phyloP scores from a whole-genome alignment of 2,888 invertebrate genomes.

The Mantis religiosa region DNA sequence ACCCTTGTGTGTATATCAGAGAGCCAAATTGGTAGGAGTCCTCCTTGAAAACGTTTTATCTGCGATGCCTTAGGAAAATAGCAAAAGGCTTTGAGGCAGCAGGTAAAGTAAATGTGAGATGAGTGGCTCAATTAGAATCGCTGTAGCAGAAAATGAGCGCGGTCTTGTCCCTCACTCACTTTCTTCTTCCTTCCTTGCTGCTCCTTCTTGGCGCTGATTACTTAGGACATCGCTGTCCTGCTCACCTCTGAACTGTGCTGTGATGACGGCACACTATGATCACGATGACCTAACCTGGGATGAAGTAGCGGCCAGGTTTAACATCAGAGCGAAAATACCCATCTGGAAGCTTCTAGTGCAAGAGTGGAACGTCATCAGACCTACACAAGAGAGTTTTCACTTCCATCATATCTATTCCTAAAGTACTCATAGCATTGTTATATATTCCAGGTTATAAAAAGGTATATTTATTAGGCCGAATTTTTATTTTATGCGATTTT shows the following conservation, averaged over 20 bases:
- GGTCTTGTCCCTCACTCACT: constrained; percentile 6
- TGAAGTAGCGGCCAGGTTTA: background rate
- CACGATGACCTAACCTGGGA: constrained; percentile 10
- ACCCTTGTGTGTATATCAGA: background rate
- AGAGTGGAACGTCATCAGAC: background rate
- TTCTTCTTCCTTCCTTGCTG: background rate
- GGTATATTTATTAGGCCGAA: no score
- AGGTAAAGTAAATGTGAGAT: constrained; percentile 23
- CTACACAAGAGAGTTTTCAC: no score
- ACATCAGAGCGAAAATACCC: background rate
- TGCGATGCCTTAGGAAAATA: background rate
- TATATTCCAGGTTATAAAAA: no score
- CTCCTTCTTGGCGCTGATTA: background rate
- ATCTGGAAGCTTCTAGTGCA: background rate
- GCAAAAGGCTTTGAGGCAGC: background rate
- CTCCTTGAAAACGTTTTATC: background rate
- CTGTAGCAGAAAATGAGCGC: constrained; percentile 39
- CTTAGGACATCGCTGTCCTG: constrained; percentile 2
- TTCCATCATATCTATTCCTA: no score
- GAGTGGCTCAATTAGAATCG: constrained; percentile 37
- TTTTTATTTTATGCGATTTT: no score
- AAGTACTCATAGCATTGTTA: no score
- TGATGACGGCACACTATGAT: background rate
- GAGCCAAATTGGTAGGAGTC: background rate
- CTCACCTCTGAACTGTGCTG: constrained; percentile 11